Conservation (phyloP, 2,888 invertebrate genomes). For the Conus canariensis region DNA sequence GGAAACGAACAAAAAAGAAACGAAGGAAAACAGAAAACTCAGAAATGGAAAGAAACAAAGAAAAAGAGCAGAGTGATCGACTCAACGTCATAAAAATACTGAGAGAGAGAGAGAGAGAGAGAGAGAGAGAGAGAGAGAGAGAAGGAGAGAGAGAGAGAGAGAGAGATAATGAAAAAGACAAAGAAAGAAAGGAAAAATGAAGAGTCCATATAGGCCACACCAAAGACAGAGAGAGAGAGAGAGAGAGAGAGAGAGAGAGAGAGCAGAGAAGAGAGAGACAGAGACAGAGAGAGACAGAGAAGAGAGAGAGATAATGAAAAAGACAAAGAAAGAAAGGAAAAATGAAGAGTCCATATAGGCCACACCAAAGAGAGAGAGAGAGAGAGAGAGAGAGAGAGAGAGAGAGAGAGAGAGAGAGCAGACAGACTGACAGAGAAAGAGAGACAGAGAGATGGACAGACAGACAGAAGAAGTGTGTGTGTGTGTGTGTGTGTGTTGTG, state of each 20-base stretch:
- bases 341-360: not conserved
- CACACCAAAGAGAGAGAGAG: not conserved
- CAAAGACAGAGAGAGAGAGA: not conserved
- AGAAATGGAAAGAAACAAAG: too few species aligned
- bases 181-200: too few species aligned
- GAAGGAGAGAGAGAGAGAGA: too few species aligned
- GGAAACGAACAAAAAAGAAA: too few species aligned
- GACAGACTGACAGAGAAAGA: not conserved
- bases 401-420: not conserved
- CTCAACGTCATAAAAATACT: too few species aligned
- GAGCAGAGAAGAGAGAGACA: not conserved
- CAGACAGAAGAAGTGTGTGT: not conserved
- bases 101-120: too few species aligned
- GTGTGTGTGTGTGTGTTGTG: too few species aligned
- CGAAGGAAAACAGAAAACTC: too few species aligned
- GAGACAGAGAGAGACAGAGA: not conserved
- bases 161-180: too few species aligned
- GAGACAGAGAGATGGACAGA: not conserved
- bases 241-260: constrained; percentile 18
- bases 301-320: not conserved
- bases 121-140: too few species aligned
- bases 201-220: too few species aligned
- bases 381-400: constrained; percentile 10
- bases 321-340: not conserved
- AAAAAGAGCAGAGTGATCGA: too few species aligned